Conservation (phyloP, 2,113 vertebrate species). For the Sceloporus undulatus region DNA sequence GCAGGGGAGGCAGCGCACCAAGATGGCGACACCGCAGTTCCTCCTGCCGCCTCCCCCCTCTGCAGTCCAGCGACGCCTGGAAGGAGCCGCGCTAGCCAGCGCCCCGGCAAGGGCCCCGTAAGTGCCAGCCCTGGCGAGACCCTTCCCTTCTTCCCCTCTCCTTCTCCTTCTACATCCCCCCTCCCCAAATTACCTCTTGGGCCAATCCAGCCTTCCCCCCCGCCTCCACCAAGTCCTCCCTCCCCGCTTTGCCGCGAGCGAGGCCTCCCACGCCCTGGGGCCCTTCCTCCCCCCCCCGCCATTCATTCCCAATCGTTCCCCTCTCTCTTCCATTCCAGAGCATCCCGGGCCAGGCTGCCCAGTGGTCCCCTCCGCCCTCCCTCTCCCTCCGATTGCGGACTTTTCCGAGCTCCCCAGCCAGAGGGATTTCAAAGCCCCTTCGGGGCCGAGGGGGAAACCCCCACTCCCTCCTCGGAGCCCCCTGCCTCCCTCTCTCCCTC, state of each 20-base stretch:
- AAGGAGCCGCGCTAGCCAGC: conserved; percentile 78
- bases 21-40: conserved; percentile 93
- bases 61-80: conserved; percentile 82
- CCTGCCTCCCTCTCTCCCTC: conserved; percentile 22
- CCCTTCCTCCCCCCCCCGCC: conserved; percentile 49
- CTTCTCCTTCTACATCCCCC: background rate
- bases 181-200: too few relatives aligned
- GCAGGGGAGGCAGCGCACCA: conserved; percentile 76
- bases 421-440: too few relatives aligned
- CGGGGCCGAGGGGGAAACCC: background rate
- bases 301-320: background rate
- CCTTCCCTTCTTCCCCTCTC: fast-evolving
- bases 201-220: too few relatives aligned
- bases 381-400: background rate
- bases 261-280: conserved; percentile 59
- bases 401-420: background rate
- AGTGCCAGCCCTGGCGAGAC: background rate
- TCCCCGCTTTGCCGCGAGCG: conserved; percentile 80
- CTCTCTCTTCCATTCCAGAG: conserved; percentile 6
- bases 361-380: background rate
- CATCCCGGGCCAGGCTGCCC: conserved; percentile 30
- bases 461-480: too few relatives aligned
- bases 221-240: background rate
- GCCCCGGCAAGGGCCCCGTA: background rate
- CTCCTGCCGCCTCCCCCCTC: conserved; percentile 83